These are phyloP conservation scores for Erythrolamprus reginae DNA, from an alignment of 2,113 vertebrate genomes.

Conservation along the genomic window DNA sequence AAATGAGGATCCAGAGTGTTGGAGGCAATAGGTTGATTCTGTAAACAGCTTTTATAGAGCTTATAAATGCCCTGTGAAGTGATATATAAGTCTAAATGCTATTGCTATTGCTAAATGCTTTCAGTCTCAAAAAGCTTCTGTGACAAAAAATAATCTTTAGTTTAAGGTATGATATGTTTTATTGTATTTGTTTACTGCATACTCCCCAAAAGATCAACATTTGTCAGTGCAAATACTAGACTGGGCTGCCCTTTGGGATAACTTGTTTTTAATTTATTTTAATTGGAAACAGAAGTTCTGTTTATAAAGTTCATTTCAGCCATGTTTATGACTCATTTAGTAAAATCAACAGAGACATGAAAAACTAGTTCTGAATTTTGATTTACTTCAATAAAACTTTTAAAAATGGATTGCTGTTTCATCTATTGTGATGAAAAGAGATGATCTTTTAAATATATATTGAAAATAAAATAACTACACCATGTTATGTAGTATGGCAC, in stretches of 20 bases:
- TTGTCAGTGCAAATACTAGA: neutral
- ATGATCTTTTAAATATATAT: neutral
- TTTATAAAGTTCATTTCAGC: neutral
- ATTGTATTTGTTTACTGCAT: neutral
- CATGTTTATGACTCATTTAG: neutral
- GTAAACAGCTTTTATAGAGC: too few relatives aligned
- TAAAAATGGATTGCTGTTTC: neutral
- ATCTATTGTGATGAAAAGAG: neutral
- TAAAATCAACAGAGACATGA: neutral
- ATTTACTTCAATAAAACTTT: neutral
- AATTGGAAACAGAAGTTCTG: neutral
- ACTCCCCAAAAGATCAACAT: neutral
- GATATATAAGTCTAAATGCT: too few relatives aligned
- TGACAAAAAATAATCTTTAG: neutral
- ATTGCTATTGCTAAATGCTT: too few relatives aligned
- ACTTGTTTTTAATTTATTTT: neutral
- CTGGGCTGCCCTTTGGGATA: neutral
- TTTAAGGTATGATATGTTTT: neutral
- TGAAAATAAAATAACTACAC: neutral
- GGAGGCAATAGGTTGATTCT: too few relatives aligned
- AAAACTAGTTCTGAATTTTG: neutral
- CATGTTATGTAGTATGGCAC: neutral
- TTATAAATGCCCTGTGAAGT: too few relatives aligned
- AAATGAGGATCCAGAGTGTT: too few relatives aligned
- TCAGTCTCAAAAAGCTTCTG: neutral